Evolutionary conservation across 2,888 invertebrate species (phyloP).

Genomic region (Scaeva pyrastri): DNA sequence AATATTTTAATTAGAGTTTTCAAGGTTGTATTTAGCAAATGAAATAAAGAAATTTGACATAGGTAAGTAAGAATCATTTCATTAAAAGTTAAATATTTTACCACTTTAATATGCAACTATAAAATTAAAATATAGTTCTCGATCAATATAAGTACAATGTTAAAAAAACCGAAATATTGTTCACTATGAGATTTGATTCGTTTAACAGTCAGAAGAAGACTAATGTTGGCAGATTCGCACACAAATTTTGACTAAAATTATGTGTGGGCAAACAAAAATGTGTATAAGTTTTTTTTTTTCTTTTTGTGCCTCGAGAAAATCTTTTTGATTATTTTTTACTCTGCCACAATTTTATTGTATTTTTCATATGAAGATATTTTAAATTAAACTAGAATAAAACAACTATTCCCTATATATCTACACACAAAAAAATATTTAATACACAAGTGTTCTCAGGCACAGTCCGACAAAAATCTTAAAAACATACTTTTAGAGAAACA

Average conservation of each 20-base stretch:
- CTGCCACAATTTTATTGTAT: slow-evolving; percentile 24
- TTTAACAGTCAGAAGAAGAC: slow-evolving; percentile 71
- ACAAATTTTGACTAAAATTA: slow-evolving; percentile 68
- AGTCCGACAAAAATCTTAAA: slow-evolving; percentile 6
- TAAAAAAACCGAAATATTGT: slow-evolving; percentile 43
- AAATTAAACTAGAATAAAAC: slow-evolving; percentile 39
- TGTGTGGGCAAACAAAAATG: slow-evolving; percentile 64
- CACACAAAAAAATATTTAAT: background rate
- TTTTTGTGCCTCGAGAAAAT: slow-evolving; percentile 26
- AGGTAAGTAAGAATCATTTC: too few species aligned
- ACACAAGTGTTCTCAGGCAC: slow-evolving; percentile 11
- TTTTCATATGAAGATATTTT: slow-evolving; percentile 60
- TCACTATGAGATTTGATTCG: slow-evolving; percentile 71
- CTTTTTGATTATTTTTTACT: slow-evolving; percentile 32
- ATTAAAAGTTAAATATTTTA: background rate
- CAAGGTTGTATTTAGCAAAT: slow-evolving; percentile 2
- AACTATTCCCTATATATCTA: background rate
- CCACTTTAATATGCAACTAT: background rate
- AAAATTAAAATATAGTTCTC: background rate
- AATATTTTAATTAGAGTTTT: background rate
- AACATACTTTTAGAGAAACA: background rate
- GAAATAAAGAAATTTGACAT: too few species aligned
- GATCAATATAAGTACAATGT: background rate
- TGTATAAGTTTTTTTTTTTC: slow-evolving; percentile 23
- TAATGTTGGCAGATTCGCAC: slow-evolving; percentile 65